Evolutionary conservation across 2,113 vertebrate genomes (phyloP), one percentile per base, ranked within the genome.

Genomic region (Epinephelus lanceolatus): DNA sequence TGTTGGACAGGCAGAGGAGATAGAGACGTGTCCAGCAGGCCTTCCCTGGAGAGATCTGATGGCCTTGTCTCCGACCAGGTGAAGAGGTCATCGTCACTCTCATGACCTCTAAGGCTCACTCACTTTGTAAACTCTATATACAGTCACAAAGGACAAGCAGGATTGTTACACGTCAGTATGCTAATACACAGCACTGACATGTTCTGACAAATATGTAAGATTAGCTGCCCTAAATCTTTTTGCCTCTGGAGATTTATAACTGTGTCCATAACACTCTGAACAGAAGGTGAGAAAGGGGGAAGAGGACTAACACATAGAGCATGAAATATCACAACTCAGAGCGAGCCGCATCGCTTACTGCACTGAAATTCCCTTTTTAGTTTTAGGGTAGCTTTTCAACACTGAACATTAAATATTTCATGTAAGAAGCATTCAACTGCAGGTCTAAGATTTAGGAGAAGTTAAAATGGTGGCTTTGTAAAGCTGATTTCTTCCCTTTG

Each of bases 41-140:
- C 51, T 67, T 87, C 80, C 70, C 69, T 60, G 25, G 62, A 78
- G 80, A 89, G 52, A 78, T 73, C 80, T 40, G 85, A 89, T 55
- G 82, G 55, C 86, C 76, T 45, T 15, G 79, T 90, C 70, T 57
- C 33, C 76, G 78, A 81, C 81, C 87, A 90, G 92, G 90, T 90
- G 85, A 86, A 89, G 66, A 88, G 92, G 91, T 92, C 91, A 88
- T 60, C 60, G 62, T 80, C 73, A 85, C 78, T 88, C 88, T 84
- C 74, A 86, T 69, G 85, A 78, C 79, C 82, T 86, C 71, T 56
- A 84, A 86, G 80, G 71, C 72, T 70, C 66, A 56, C 73, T 71
- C 42, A 18, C 61, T 75, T 63, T 78, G 40, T 15, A 75, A 42
- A 69, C 37, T 59, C 69, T 62, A 74, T 76, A 72, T 84, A 76